These are phyloP conservation scores for Epizoanthus scotinus DNA, from an alignment of 92 coral and sea anemone genomes.

Conservation along the genomic window DNA sequence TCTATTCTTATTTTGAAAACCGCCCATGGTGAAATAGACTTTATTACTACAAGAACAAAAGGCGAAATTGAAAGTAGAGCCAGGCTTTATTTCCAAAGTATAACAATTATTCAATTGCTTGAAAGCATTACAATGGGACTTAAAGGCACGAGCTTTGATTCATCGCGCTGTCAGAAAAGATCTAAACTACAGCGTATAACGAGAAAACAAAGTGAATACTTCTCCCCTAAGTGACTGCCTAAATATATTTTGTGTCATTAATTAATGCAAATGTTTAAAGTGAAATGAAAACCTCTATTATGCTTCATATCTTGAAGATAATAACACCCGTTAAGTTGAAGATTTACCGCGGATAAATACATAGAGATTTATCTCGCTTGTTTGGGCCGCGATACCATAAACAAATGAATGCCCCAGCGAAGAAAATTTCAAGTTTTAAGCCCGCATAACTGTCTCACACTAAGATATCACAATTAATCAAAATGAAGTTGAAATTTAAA, in stretches of 20 bases:
- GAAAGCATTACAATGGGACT: conserved; percentile 46
- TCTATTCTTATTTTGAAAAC: conserved; percentile 29
- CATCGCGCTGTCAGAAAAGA: conserved; percentile 44
- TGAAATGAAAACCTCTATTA: conserved; percentile 63
- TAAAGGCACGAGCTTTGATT: conserved; percentile 54
- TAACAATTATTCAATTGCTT: conserved; percentile 64
- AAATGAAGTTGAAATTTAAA: conserved; percentile 22
- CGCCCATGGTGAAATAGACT: conserved; percentile 38
- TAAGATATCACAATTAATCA: conserved; percentile 7
- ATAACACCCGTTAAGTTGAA: conserved; percentile 32
- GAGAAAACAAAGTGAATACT: conserved; percentile 35
- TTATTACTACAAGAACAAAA: conserved; percentile 41
- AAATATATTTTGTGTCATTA: conserved; percentile 59
- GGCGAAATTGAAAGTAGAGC: conserved; percentile 44
- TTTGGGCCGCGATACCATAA: conserved; percentile 30
- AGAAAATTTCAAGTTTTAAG: not conserved
- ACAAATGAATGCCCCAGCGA: conserved; percentile 2
- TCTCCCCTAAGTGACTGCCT: conserved; percentile 56
- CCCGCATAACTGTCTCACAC: conserved; percentile 14
- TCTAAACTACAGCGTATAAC: conserved; percentile 9
- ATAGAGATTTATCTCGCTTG: conserved; percentile 37
- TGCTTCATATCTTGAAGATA: conserved; percentile 14
- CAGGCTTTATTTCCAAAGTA: conserved; percentile 52
- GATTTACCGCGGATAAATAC: conserved; percentile 41
- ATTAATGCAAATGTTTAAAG: conserved; percentile 74